Evolutionary conservation across 2,888 invertebrate species (phyloP), one percentile per base, ranked within the genome.

Genomic region (Candidula unifasciata): DNA sequence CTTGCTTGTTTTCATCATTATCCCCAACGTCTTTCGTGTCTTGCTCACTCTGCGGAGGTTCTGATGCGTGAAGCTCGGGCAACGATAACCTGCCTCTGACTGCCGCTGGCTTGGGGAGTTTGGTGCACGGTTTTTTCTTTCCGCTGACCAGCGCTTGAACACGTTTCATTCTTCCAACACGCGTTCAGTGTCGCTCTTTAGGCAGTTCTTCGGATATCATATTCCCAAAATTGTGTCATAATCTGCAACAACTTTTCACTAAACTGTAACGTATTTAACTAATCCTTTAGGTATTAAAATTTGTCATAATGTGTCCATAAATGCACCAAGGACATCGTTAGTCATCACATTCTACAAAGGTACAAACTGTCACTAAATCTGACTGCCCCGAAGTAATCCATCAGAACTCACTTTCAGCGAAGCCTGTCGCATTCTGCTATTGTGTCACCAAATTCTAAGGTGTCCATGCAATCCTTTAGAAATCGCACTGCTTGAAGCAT

Each of bases 111-210:
- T 71, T 80, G 24, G 84, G 80, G 13, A 84, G 66, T 60, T 84
- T 84, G 66, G 80, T 84, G 37, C 84, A 84, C 33, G 80, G 84
- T 74, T 84, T 84, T 54, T 84, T 84, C 84, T 57, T 84, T 21
- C 84, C 84, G 1, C 37, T 74, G n/a, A 84, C 84, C 5, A 84
- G 69, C 16, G 84, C 84, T 37, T 84, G 84, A 8, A 84, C 74
- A 30, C 84, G 73, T 74, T 84, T 84, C 84, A 84, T 84, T 77
- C 18, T 78, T n/a, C 24, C n/a, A 16, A 5, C 8, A 24, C 18
- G 60, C n/a, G 5, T 16, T 74, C n/a, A 2, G 8, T 68, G n/a
- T 27, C 5, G 8, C 27, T n/a, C n/a, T 16, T 64, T 6, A 10
- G 16, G 16, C 27, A 5, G 52, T 10, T 27, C 16, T 52, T 13